Evolutionary conservation across 2,113 vertebrate species (phyloP).

Genomic region (Rhodinocichla rosea): DNA sequence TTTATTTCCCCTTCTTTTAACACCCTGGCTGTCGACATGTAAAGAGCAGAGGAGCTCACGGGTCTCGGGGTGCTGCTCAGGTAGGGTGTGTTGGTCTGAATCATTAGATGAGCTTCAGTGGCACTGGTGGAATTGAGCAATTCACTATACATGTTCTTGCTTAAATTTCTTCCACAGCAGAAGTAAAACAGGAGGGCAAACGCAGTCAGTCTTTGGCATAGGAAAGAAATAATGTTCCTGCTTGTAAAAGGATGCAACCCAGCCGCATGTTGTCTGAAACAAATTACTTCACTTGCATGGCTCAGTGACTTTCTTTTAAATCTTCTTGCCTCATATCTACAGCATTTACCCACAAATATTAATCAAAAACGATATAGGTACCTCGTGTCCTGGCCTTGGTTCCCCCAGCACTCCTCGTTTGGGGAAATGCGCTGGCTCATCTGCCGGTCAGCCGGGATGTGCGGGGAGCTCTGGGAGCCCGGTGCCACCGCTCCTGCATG

Average conservation of each 20-base stretch:
- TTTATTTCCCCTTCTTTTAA: slow-evolving; percentile 88
- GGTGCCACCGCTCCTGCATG: background rate
- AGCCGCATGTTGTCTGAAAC: slow-evolving; percentile 27
- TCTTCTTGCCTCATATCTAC: background rate
- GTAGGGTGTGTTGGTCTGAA: slow-evolving; percentile 82
- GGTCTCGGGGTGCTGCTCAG: slow-evolving; percentile 86
- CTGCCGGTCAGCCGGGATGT: background rate
- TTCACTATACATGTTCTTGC: slow-evolving; percentile 81
- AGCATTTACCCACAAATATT: background rate
- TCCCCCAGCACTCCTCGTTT: background rate
- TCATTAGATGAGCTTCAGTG: slow-evolving; percentile 82
- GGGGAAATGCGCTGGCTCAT: background rate
- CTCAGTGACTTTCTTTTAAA: background rate
- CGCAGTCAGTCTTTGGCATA: background rate
- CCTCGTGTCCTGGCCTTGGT: background rate
- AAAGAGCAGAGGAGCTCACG: slow-evolving; percentile 86
- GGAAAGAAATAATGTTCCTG: background rate
- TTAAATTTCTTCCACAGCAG: background rate
- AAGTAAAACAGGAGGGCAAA: background rate
- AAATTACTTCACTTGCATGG: background rate
- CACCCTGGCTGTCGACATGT: slow-evolving; percentile 85
- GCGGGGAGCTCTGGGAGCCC: background rate
- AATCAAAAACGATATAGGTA: background rate
- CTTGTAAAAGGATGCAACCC: background rate
- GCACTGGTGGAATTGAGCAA: slow-evolving; percentile 88